Conservation (phyloP, 2,797 vertebrate genomes). For the Hypotaenidia philippensis region DNA sequence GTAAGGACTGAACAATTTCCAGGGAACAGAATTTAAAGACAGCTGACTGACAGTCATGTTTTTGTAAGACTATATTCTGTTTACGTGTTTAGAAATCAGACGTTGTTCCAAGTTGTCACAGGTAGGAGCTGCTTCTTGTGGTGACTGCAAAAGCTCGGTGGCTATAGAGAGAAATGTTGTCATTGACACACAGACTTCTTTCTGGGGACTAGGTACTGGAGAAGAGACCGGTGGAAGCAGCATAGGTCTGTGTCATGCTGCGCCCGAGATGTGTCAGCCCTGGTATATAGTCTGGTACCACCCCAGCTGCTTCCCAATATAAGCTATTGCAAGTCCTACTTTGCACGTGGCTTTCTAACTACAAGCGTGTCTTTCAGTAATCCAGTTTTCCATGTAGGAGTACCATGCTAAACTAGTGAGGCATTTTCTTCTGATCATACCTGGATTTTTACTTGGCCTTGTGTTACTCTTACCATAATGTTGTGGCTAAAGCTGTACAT, state of each 20-base stretch:
- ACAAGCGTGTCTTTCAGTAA: not conserved
- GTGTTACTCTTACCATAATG: not conserved
- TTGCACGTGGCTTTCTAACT: not conserved
- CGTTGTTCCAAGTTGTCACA: not conserved
- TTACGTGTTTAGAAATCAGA: rapidly evolving
- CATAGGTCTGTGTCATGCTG: not conserved
- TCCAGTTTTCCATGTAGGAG: not conserved
- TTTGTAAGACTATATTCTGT: not conserved
- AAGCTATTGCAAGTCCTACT: not conserved
- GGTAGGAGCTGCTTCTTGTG: not conserved
- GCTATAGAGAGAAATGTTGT: not conserved
- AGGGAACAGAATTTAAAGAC: not conserved
- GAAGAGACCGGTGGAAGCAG: not conserved
- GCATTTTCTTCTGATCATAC: not conserved
- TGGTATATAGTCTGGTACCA: not conserved
- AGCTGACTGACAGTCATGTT: not conserved
- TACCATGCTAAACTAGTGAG: not conserved
- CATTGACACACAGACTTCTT: not conserved
- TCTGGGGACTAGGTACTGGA: not conserved
- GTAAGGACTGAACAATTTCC: not conserved
- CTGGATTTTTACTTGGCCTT: not conserved
- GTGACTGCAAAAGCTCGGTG: not conserved
- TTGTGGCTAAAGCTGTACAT: not conserved
- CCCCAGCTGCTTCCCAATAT: not conserved
- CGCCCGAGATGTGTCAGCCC: not conserved